Base-by-base conservation (phyloP, 2,797 vertebrate species). In the Malacoraja senta region DNA sequence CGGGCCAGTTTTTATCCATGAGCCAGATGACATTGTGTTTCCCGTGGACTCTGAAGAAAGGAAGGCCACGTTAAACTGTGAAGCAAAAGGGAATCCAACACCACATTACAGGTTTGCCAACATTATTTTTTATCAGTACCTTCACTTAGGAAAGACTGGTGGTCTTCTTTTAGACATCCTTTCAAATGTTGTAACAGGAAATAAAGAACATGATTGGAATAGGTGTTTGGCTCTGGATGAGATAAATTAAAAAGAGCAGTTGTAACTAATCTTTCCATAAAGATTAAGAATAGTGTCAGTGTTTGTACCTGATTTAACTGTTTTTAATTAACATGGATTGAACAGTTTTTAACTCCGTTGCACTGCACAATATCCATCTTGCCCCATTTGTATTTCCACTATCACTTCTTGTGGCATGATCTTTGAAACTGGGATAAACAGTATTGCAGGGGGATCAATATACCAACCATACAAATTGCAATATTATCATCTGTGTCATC, bases 21-120 rank as follows among this genome's bases (percentile, higher is more conserved):
- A 95, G 93, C 95, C 95, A 72, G 95, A 94, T 93, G 94, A 94
- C 94, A 94, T 76, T 44, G 86, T 95, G 94, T 95, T 95, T 84
- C 94, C 93, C 0, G 93, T 93, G 84, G 74, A 29, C 93, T 95
- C 95, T 84, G 93, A 94, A 84, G 93, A 94, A 93, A 90, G 93
- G 94, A 94, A 94, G 93, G 93, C 93, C 93, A 93, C 92, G n/a
- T 71, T 94, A 0, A 44, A 0, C 80, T 94, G 71, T 91, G 92
- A 95, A 96, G 94, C 94, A 35, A 93, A 92, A 94, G 94, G 95
- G 94, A 94, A 93, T 93, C 94, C 95, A 79, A 91, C 93, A 0
- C 94, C 93, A 0, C 94, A 80, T 93, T 95, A 94, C 95, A 95
- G 94, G 95, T 95, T 93, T 93, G n/a, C 38, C 13, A 1, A 24